A percentile compares a stretch with the other conserved stretches of the same genome.
Evolutionary conservation across 2,113 vertebrate genomes (phyloP).

Genomic region (Hoplias malabaricus): DNA sequence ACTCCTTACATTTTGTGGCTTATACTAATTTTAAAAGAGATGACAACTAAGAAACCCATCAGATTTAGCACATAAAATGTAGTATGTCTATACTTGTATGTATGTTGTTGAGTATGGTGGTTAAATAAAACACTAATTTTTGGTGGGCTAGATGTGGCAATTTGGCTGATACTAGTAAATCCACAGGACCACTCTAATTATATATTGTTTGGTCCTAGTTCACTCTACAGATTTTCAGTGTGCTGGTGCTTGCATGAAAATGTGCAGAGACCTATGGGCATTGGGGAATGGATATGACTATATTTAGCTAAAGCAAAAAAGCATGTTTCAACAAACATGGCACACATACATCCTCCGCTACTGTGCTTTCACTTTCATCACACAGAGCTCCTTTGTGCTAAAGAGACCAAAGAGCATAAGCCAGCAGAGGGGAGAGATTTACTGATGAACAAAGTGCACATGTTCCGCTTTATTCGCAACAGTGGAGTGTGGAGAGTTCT

Average conservation of each 20-base stretch:
- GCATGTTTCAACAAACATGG: not conserved
- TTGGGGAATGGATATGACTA: not conserved
- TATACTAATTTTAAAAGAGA: no score
- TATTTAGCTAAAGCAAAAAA: not conserved
- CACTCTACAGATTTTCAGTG: not conserved
- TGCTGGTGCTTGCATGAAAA: not conserved
- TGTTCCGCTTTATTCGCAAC: not conserved
- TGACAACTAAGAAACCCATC: no score
- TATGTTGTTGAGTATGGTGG: no score
- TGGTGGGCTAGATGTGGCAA: no score
- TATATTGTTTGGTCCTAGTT: no score
- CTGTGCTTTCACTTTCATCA: not conserved
- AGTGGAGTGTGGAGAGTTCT: not conserved
- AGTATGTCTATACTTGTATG: no score
- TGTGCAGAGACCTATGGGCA: not conserved
- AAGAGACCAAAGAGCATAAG: not conserved
- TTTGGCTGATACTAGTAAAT: no score
- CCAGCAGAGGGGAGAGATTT: not conserved
- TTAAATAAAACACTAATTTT: no score
- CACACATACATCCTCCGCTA: not conserved
- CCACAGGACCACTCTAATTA: no score
- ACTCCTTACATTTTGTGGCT: no score
- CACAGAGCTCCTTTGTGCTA: not conserved
- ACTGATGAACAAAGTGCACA: conserved; percentile 3
- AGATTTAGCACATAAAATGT: no score